Evolutionary conservation across 64 coral and sea anemone species (phyloP).

Genomic region (Porites australiensis): DNA sequence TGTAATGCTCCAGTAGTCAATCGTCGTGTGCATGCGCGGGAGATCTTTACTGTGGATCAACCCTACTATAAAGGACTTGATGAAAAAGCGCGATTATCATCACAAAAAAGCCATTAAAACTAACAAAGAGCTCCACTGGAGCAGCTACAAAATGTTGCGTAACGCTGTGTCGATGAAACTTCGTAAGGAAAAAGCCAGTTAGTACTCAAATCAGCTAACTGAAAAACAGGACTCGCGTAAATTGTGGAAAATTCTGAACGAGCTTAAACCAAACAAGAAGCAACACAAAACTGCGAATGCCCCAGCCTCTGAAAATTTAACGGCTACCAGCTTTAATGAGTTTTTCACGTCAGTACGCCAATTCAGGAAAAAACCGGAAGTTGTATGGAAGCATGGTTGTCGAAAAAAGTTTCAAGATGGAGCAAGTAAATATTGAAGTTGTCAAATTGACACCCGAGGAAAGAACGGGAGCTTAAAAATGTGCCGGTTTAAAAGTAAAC

Average conservation of each 20-base stretch:
- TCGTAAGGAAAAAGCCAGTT: slow-evolving; percentile 44
- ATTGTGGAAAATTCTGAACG: slow-evolving; percentile 61
- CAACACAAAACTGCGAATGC: not conserved
- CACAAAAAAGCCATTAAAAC: slow-evolving; percentile 79
- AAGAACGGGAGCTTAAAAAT: too few relatives aligned
- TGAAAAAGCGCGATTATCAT: slow-evolving; percentile 40
- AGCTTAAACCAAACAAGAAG: slow-evolving; percentile 48
- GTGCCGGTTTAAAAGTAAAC: too few relatives aligned
- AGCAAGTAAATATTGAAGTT: too few relatives aligned
- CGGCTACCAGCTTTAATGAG: slow-evolving; percentile 13
- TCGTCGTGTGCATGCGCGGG: slow-evolving; percentile 52
- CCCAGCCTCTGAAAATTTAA: too few relatives aligned
- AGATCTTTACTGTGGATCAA: slow-evolving; percentile 56
- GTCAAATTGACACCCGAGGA: too few relatives aligned
- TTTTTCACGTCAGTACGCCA: slow-evolving; percentile 1
- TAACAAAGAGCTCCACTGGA: slow-evolving; percentile 74
- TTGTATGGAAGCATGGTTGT: too few relatives aligned
- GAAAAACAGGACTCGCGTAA: slow-evolving; percentile 19
- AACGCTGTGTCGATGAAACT: slow-evolving; percentile 49
- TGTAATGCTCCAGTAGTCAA: slow-evolving; percentile 56
- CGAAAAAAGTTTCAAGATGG: too few relatives aligned
- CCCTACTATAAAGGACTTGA: slow-evolving; percentile 35
- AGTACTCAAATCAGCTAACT: slow-evolving; percentile 44
- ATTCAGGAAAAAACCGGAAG: too few relatives aligned
- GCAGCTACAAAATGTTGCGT: slow-evolving; percentile 55